These are phyloP conservation scores for Lypha dubia DNA, from an alignment of 2,888 invertebrate genomes.

Conservation along the genomic window DNA sequence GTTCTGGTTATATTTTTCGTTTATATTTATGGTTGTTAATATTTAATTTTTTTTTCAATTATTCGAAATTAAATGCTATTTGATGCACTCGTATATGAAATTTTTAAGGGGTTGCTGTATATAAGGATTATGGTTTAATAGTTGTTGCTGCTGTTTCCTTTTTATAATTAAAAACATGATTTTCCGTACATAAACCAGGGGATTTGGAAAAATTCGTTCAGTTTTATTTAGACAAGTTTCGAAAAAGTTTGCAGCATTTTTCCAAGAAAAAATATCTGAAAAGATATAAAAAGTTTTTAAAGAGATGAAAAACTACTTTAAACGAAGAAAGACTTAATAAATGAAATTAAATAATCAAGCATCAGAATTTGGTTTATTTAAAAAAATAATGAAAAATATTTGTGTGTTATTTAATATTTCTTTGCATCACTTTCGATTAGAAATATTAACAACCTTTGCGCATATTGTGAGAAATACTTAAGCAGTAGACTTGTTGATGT, in stretches of 20 bases:
- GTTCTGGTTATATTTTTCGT: neutral
- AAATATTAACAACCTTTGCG: no score
- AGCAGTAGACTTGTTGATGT: no score
- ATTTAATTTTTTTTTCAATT: neutral
- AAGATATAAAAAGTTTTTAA: conserved; percentile 1
- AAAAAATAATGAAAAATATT: no score
- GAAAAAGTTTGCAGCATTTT: conserved; percentile 1
- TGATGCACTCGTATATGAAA: conserved; percentile 52
- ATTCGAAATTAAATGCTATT: conserved; percentile 39
- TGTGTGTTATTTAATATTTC: no score
- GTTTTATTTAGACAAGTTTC: neutral
- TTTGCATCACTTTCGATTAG: no score
- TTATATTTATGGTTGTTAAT: neutral
- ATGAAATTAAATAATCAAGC: conserved; percentile 1
- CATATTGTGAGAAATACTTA: no score
- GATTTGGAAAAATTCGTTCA: conserved; percentile 11
- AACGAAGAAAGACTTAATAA: conserved; percentile 19
- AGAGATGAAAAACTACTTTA: neutral
- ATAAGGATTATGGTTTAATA: conserved; percentile 64
- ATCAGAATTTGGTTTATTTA: no score
- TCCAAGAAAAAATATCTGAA: conserved; percentile 5
- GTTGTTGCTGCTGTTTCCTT: conserved; percentile 53
- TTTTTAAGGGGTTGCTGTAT: conserved; percentile 66
- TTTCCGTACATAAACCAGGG: conserved; percentile 27
- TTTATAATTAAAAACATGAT: conserved; percentile 67